A percentile compares a stretch with the other conserved stretches of the same genome.
These are phyloP conservation scores for Hoplostethus mediterraneus DNA, from an alignment of 2,797 vertebrate species.

Conservation along the genomic window DNA sequence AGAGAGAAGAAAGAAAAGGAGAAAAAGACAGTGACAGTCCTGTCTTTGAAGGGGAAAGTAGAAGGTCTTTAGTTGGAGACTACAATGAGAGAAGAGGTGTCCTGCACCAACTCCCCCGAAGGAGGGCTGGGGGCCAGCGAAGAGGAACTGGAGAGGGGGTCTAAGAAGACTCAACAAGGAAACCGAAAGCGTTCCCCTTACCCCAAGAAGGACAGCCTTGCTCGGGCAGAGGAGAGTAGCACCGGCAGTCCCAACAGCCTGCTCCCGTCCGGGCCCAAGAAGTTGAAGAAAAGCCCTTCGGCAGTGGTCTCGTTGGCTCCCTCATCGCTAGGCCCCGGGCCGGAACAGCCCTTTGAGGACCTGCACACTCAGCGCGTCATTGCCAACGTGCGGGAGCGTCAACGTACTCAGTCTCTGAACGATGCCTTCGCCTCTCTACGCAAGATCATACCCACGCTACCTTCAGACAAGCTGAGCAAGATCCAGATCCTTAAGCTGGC, in stretches of 20 bases:
- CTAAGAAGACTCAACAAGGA: constrained; percentile 77
- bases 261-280: constrained; percentile 77
- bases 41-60: constrained; percentile 58
- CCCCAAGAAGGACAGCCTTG: constrained; percentile 70
- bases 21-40: constrained; percentile 53
- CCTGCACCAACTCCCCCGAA: constrained; percentile 87
- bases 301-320: constrained; percentile 73
- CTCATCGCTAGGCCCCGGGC: constrained; percentile 71
- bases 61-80: constrained; percentile 52
- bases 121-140: constrained; percentile 86
- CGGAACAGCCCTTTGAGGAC: constrained; percentile 85
- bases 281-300: constrained; percentile 84
- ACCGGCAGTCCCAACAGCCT: constrained; percentile 79
- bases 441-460: constrained; percentile 91
- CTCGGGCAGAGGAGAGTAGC: constrained; percentile 76
- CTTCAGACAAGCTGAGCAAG: constrained; percentile 93
- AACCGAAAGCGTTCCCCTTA: constrained; percentile 83
- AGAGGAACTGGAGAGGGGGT: constrained; percentile 83
- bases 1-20: constrained; percentile 4
- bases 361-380: constrained; percentile 88
- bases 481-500: constrained; percentile 92
- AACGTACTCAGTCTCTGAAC: constrained; percentile 90
- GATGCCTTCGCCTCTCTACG: constrained; percentile 90
- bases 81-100: constrained; percentile 88
- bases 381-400: constrained; percentile 90